Conservation (phyloP, 2,888 invertebrate genomes). For the Oscheius onirici region DNA sequence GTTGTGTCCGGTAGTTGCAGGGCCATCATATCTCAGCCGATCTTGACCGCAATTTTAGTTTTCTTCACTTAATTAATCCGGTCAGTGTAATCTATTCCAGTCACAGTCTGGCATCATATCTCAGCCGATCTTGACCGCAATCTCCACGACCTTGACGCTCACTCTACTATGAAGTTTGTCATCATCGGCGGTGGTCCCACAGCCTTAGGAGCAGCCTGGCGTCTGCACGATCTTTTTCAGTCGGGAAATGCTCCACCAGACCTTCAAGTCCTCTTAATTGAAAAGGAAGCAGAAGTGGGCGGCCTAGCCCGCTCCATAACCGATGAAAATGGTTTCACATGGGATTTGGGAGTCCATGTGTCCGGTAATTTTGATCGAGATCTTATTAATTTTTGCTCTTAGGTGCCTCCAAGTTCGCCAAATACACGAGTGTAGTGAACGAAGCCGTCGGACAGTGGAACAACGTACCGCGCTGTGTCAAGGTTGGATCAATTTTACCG, state of each 20-base stretch:
- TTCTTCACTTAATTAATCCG: neutral
- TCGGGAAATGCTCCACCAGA: constrained; percentile 21
- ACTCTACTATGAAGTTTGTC: constrained; percentile 37
- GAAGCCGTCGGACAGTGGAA: constrained; percentile 42
- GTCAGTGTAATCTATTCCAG: neutral
- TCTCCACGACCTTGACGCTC: constrained; percentile 24
- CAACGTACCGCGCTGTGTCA: constrained; percentile 41
- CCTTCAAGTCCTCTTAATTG: constrained; percentile 39
- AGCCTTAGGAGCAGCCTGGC: constrained; percentile 43
- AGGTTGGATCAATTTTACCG: constrained; percentile 22
- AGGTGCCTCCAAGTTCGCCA: constrained; percentile 35
- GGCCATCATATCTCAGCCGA: neutral
- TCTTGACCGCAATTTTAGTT: constrained; percentile 21
- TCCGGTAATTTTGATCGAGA: constrained; percentile 26
- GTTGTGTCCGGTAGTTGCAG: too few species aligned
- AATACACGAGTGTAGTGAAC: constrained; percentile 38
- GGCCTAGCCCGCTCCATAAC: constrained; percentile 44
- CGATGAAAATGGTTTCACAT: constrained; percentile 40
- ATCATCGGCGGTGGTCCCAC: constrained; percentile 51
- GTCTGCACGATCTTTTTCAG: constrained; percentile 37
- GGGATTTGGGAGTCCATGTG: constrained; percentile 47
- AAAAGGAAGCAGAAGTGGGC: constrained; percentile 40
- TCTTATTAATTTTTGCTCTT: neutral
- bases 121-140: constrained; percentile 21
- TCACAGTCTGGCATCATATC: too few species aligned